phyloP scores from a whole-genome alignment of 2,113 vertebrate species.

The Todiramphus saurophagus region DNA sequence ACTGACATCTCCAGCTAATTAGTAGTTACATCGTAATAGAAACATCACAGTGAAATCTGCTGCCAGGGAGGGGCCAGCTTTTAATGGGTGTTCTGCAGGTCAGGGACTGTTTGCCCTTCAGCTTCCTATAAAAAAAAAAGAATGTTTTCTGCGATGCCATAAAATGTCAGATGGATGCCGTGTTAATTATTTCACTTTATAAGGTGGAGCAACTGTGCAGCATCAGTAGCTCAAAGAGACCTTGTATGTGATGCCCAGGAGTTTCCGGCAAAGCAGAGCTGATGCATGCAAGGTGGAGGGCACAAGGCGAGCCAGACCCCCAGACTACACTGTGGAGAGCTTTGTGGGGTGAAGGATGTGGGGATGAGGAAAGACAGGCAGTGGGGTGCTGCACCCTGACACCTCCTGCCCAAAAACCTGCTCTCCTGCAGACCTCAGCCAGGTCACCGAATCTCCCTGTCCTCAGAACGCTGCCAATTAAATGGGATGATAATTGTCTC shows the following conservation, averaged over 20 bases:
- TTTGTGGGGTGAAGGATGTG: background rate
- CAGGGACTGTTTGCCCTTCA: conserved; percentile 54
- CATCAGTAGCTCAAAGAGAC: background rate
- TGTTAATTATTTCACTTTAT: background rate
- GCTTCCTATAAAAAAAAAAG: conserved; percentile 1
- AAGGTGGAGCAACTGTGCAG: background rate
- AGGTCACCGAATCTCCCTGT: background rate
- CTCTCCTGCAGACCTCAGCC: background rate
- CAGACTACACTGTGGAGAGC: fast-evolving
- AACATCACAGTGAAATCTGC: conserved; percentile 13
- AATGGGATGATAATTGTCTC: background rate
- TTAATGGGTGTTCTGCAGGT: conserved; percentile 13
- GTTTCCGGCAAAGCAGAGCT: background rate
- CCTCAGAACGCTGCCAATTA: background rate
- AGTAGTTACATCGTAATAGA: background rate
- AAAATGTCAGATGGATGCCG: background rate
- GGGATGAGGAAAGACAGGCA: background rate
- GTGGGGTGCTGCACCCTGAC: fast-evolving
- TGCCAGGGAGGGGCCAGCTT: conserved; percentile 1
- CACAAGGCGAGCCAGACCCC: background rate
- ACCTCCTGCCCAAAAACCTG: background rate
- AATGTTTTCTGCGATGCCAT: background rate
- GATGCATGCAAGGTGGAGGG: background rate
- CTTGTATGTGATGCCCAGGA: background rate
- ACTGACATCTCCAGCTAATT: background rate